Percentiles rank a stretch among this genome's conserved stretches.
These are phyloP conservation scores for Scolopax bukidnonensis DNA, from an alignment of 2,797 vertebrate genomes.

Conservation along the genomic window DNA sequence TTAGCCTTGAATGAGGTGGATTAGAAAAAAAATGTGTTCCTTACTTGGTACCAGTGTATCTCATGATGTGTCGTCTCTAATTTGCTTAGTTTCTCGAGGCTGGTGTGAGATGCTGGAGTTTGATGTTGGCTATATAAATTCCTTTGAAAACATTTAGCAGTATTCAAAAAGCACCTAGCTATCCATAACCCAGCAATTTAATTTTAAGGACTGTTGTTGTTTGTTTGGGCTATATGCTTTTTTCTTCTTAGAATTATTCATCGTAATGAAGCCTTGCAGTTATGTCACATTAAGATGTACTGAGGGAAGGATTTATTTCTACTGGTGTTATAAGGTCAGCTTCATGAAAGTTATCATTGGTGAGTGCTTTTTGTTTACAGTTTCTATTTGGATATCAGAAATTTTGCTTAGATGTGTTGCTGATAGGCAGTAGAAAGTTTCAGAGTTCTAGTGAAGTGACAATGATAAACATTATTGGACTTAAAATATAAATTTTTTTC, in stretches of 20 bases:
- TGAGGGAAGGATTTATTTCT: not conserved
- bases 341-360: not conserved
- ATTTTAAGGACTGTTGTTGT: not conserved
- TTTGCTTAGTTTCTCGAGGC: not conserved
- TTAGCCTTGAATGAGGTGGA: not conserved
- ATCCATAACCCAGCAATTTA: not conserved
- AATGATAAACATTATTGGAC: not conserved
- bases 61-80: not conserved
- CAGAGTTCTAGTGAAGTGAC: not conserved
- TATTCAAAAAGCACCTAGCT: not conserved
- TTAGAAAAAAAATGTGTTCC: not conserved
- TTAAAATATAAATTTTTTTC: not conserved
- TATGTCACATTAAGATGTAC: not conserved
- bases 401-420: not conserved
- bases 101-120: not conserved
- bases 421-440: not conserved
- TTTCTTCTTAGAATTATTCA: not conserved
- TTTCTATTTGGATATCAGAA: not conserved
- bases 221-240: not conserved
- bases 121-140: not conserved
- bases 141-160: not conserved
- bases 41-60: not conserved
- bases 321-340: not conserved
- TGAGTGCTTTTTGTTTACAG: not conserved
- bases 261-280: not conserved